Percentiles rank a stretch among this genome's conserved stretches.
phyloP scores from a whole-genome alignment of 2,797 vertebrate genomes.

The Poeciliopsis gracilis region DNA sequence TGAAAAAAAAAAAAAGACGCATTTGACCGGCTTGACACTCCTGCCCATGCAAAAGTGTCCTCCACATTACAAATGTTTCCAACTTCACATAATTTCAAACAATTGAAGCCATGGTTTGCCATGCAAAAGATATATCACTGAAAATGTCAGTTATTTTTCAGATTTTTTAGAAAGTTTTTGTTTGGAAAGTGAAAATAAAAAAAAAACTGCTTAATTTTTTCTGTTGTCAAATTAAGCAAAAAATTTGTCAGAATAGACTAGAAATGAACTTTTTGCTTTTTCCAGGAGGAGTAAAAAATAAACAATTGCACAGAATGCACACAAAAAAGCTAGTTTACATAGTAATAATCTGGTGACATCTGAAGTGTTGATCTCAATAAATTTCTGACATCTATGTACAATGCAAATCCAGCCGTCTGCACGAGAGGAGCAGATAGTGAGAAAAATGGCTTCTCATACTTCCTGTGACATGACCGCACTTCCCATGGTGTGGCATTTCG shows the following conservation, averaged over 20 bases:
- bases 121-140: not conserved
- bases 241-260: not conserved
- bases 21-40: not conserved
- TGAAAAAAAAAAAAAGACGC: not conserved
- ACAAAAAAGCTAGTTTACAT: not conserved
- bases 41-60: not conserved
- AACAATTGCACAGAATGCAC: constrained; percentile 7
- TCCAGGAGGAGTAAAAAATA: constrained; percentile 2
- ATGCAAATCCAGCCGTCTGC: constrained; percentile 40
- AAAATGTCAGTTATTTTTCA: not conserved
- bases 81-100: not conserved
- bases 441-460: constrained; percentile 72
- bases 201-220: not conserved
- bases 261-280: not conserved
- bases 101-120: not conserved
- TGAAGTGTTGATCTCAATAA: constrained; percentile 34
- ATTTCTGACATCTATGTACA: constrained; percentile 48
- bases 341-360: constrained; percentile 51
- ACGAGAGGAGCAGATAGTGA: constrained; percentile 55
- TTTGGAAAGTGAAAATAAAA: not conserved
- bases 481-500: constrained; percentile 82
- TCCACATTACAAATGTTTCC: not conserved
- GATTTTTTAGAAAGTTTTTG: not conserved
- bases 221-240: not conserved
- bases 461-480: constrained; percentile 69